Conservation (phyloP, 1,140 invertebrate genomes). For the Leptopilina boulardi region DNA sequence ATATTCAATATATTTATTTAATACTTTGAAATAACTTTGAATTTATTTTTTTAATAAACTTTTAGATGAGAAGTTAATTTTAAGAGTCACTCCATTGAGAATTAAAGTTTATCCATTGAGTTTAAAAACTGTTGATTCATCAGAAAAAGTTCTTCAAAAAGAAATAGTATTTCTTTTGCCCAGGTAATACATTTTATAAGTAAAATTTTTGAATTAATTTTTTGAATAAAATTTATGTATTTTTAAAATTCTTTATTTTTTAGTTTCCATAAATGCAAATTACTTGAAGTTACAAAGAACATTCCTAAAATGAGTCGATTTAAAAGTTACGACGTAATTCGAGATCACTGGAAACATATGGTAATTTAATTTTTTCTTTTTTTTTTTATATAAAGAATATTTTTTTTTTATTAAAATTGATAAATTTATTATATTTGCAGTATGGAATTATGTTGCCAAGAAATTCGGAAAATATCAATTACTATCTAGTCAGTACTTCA, state of each 20-base stretch:
- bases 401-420: neutral
- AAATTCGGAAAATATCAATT: neutral
- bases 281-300: neutral
- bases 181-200: neutral
- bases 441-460: neutral
- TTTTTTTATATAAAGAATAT: neutral
- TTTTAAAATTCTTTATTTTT: neutral
- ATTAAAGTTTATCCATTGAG: neutral
- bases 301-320: neutral
- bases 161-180: neutral
- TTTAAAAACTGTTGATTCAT: neutral
- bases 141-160: neutral
- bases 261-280: neutral
- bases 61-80: neutral
- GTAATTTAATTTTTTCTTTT: neutral
- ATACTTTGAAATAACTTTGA: neutral
- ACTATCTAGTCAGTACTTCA: neutral
- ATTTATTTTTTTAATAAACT: neutral
- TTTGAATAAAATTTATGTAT: too few species aligned
- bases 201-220: neutral
- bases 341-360: conserved; percentile 26
- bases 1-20: neutral
- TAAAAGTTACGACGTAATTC: neutral
- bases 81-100: neutral
- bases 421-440: neutral